Base-by-base conservation (phyloP, 2,888 invertebrate species). In the Masnerella sp. region DNA sequence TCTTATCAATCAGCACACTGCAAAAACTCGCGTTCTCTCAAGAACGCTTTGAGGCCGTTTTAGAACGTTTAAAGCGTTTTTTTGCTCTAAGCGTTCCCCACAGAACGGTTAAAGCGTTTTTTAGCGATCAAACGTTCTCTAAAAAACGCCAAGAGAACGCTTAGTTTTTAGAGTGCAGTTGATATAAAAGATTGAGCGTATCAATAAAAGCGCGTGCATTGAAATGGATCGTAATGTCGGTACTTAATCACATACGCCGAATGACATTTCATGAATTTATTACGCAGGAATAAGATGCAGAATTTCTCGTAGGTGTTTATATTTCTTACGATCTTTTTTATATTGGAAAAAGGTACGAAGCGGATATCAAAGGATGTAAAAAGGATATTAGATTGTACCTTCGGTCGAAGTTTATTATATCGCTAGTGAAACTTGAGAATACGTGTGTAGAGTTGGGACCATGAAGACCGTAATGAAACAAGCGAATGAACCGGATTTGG, bases 381-480 rank as follows among this genome's bases (percentile, higher is more conserved):
- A 67, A 59, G 45, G 18, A 28, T 34, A 52, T 42, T 64, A 58
- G 58, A 59, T 59, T 28, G 25, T 65, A 42, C 40, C 52, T 22
- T 64, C 59, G 52, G 43, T 47, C 15, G 40, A 59, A 14, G 52
- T 59, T 71, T 71, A 42, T 54, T 70, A 56, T 43, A 38, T 59
- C 52, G 36, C 64, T 62, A 74, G 68, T 75, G 75, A 74, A 77
- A 75, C 74, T 58, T 71, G 56, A 73, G 64, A 68, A 67, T 62
- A 54, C 42, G 30, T 47, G 36, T 42, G 32, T 45, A 64, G 64
- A 68, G 70, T 65, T 64, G 58, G 62, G 59, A 62, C 54, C 59
- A 49, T 8, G 59, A 59, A 51, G 65, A 42, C 34, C 17, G 69
- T 43, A 72, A 65, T 49, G 74, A 61, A 58, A 47, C 22, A 56